Base-by-base conservation (phyloP, 2,888 invertebrate species). In the Dicyrtomina minuta region DNA sequence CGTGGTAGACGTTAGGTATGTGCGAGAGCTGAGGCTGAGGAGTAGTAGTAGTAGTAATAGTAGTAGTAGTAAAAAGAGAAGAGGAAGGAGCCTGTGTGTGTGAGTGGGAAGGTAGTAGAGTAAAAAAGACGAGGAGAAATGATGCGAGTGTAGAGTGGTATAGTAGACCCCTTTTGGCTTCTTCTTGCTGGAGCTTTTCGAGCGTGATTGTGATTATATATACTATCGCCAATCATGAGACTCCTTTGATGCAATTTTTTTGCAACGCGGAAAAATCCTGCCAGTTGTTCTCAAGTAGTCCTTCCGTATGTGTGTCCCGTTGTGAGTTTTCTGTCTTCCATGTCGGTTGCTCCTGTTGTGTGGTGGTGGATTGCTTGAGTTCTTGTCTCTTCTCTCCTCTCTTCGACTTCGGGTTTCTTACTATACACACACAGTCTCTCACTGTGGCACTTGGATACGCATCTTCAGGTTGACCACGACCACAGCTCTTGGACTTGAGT, bases 201-300 rank as follows among this genome's bases (percentile, higher is more conserved):
- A 55, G 56, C 66, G 44, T 59, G 58, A 46, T 66, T 59, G n/a
- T n/a, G n/a, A n/a, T n/a, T n/a, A n/a, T n/a, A n/a, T n/a, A n/a
- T n/a, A 59, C 66, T 59, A 55, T 56, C 55, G 24, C 59, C 51
- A 66, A 46, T 61, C 61, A 46, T 46, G 26, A 44, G 46, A n/a
- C 59, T 46, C 46, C 59, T 66, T 58, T 59, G 59, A 66, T 59
- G 66, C 65, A 65, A 65, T 65, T 65, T 65, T n/a, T 65, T 65
- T 65, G 65, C 65, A 65, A 65, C 65, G 60, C 51, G 53, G 60
- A 64, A 68, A 61, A 53, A 55, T 62, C 15, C 44, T 46, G 60
- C 61, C 62, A 72, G 72, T 72, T 66, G 70, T 70, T 68, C 68
- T 67, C 65, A 68, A 72, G 70, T 70, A 70, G 70, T 70, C 72